Evolutionary conservation across 2,797 vertebrate genomes (phyloP).

Genomic region (Botia almorhae): DNA sequence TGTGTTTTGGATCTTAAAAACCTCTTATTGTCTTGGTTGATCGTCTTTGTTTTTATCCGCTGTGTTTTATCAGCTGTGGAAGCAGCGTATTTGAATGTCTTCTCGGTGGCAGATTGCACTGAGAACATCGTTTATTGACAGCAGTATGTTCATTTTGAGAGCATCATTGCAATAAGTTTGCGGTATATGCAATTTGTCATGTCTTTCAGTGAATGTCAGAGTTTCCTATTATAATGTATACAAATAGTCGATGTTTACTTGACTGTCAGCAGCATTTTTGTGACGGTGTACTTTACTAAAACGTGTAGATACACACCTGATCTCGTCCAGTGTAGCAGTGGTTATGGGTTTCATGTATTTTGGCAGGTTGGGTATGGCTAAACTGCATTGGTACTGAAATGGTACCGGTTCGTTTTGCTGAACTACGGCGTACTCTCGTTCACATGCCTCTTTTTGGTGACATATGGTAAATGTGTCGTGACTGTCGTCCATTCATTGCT

Average conservation of each 20-base stretch:
- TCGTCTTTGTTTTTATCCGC: neutral
- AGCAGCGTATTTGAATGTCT: neutral
- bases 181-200: neutral
- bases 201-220: no score
- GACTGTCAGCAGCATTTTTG: neutral
- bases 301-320: neutral
- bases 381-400: neutral
- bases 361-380: neutral
- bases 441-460: neutral
- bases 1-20: neutral
- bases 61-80: neutral
- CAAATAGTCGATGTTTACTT: neutral
- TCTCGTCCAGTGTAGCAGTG: neutral
- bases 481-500: neutral
- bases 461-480: slow-evolving; percentile 30
- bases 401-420: neutral
- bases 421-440: neutral
- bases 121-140: neutral
- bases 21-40: neutral
- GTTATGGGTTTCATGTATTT: neutral
- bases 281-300: neutral
- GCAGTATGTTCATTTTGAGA: neutral
- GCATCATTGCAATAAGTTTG: neutral
- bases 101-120: neutral
- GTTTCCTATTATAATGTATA: no score